phyloP scores from a whole-genome alignment of 92 coral and sea anemone species.

The Phymanthus crucifer region DNA sequence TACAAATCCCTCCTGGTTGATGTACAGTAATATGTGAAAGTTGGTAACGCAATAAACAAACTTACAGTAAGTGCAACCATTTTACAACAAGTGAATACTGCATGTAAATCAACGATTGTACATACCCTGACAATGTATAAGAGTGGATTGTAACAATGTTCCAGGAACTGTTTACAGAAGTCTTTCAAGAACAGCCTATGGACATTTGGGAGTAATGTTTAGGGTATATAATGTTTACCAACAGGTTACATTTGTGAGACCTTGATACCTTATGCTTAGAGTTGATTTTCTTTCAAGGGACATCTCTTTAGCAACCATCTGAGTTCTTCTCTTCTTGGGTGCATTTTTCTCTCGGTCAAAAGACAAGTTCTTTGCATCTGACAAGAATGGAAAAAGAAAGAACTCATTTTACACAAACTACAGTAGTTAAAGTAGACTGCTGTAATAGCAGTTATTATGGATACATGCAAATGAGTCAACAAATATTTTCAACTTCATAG shows the following conservation, averaged over 20 bases:
- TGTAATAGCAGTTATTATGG: too few relatives aligned
- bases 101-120: too few relatives aligned
- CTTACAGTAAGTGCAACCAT: neutral
- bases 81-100: too few relatives aligned
- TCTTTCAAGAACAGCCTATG: slow-evolving; percentile 81
- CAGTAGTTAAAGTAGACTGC: too few relatives aligned
- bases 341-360: slow-evolving; percentile 90
- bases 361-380: slow-evolving; percentile 91
- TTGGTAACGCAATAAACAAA: too few relatives aligned
- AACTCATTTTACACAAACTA: neutral
- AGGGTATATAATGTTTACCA: neutral
- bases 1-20: too few relatives aligned
- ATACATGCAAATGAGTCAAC: too few relatives aligned
- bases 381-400: neutral
- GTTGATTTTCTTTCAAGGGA: slow-evolving; percentile 91
- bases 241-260: neutral
- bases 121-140: slow-evolving; percentile 81
- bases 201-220: neutral
- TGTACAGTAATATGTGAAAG: too few relatives aligned
- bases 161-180: slow-evolving; percentile 82
- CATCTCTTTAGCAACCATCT: slow-evolving; percentile 84
- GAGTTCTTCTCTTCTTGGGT: slow-evolving; percentile 83
- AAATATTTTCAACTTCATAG: too few relatives aligned
- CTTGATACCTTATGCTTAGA: slow-evolving; percentile 79
- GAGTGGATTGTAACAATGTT: slow-evolving; percentile 88